These are phyloP conservation scores for Gibbula magus DNA, from an alignment of 2,888 invertebrate genomes.

Conservation along the genomic window DNA sequence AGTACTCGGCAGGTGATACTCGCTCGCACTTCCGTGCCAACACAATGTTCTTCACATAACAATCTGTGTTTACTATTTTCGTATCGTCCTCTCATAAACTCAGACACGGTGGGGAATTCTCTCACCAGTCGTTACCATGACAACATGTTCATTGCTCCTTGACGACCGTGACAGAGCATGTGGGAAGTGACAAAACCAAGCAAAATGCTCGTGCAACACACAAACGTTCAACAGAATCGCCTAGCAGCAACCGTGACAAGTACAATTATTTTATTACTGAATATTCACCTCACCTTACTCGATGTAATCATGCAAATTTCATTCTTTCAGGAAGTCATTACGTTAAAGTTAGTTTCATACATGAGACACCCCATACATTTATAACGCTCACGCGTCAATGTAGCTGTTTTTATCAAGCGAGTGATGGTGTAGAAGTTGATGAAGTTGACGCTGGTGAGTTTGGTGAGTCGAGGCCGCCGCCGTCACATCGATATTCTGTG, in stretches of 20 bases:
- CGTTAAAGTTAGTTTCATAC: slow-evolving; percentile 6
- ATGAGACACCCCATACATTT: slow-evolving; percentile 9
- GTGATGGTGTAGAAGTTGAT: too few species aligned
- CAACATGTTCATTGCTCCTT: slow-evolving; percentile 26
- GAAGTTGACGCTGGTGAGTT: too few species aligned
- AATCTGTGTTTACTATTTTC: slow-evolving; percentile 8
- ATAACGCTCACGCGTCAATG: neutral
- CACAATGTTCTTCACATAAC: neutral
- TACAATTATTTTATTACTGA: neutral
- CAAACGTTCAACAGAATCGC: neutral
- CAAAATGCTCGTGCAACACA: neutral
- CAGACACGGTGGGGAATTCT: slow-evolving; percentile 20
- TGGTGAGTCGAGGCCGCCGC: neutral
- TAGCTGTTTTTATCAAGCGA: neutral
- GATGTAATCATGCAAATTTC: neutral
- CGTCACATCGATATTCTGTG: slow-evolving; percentile 8
- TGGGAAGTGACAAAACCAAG: slow-evolving; percentile 7
- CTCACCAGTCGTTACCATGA: slow-evolving; percentile 22
- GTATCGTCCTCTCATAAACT: neutral
- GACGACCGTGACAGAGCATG: slow-evolving; percentile 14
- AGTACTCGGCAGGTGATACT: too few species aligned
- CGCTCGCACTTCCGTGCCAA: too few species aligned
- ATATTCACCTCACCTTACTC: too few species aligned
- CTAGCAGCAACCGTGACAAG: neutral
- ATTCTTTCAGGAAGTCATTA: slow-evolving; percentile 13